phyloP scores from a whole-genome alignment of 92 coral and sea anemone genomes.

The Ricordea florida region DNA sequence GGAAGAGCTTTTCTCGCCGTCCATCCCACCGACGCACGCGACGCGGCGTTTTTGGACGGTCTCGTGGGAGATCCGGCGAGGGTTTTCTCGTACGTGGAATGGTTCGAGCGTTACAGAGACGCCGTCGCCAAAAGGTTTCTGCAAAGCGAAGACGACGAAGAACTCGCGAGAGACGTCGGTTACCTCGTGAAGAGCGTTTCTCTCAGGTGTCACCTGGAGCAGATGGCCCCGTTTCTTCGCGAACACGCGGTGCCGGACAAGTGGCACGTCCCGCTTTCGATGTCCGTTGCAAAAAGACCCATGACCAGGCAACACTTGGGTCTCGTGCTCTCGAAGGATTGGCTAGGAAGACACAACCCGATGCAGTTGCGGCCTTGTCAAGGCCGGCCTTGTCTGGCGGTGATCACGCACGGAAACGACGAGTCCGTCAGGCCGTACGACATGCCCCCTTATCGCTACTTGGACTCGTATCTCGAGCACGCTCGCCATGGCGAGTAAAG shows the following conservation, averaged over 20 bases:
- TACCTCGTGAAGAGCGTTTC: not conserved
- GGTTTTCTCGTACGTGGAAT: not conserved
- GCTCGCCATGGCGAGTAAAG: not conserved
- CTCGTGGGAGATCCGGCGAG: not conserved
- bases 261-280: not conserved
- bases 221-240: not conserved
- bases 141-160: not conserved
- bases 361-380: not conserved
- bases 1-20: not conserved
- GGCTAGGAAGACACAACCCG: not conserved
- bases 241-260: not conserved
- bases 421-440: too few species aligned
- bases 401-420: not conserved
- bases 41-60: not conserved
- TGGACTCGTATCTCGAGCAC: not conserved
- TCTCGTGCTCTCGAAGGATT: not conserved
- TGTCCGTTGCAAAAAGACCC: not conserved
- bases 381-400: not conserved
- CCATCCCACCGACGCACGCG: not conserved
- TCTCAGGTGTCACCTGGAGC: not conserved
- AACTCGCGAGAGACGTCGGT: not conserved
- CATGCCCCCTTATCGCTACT: not conserved
- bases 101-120: not conserved
- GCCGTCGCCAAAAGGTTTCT: not conserved
- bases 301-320: not conserved